Conservation (phyloP, 2,888 invertebrate species). For the Pyrgus malvae region DNA sequence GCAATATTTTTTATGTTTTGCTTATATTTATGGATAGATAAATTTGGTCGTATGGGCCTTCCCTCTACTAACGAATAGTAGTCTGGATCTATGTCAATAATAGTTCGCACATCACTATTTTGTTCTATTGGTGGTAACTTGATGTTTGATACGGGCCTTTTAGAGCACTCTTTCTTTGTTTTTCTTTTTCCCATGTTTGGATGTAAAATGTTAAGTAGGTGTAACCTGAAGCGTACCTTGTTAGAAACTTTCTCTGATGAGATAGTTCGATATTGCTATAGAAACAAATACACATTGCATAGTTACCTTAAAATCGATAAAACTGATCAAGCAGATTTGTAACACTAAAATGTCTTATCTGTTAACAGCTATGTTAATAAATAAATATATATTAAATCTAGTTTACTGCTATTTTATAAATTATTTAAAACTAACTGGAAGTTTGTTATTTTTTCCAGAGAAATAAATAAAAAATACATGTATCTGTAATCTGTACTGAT, state of each 20-base stretch:
- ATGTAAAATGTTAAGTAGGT: no score
- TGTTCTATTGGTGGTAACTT: conserved; percentile 66
- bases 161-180: conserved; percentile 43
- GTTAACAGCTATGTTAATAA: no score
- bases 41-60: conserved; percentile 79
- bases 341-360: no score
- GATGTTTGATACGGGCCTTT: conserved; percentile 55
- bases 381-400: no score
- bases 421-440: no score
- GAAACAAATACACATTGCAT: conserved; percentile 41
- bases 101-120: conserved; percentile 58
- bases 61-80: conserved; percentile 83
- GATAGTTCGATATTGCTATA: conserved; percentile 59
- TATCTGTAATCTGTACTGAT: no score
- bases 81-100: conserved; percentile 84
- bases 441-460: no score
- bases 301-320: not conserved
- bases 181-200: conserved; percentile 50
- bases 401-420: no score
- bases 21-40: conserved; percentile 80
- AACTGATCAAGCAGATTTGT: no score
- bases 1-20: conserved; percentile 69
- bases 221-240: no score
- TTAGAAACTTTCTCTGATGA: no score
- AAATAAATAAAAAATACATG: no score